phyloP scores from a whole-genome alignment of 2,113 vertebrate genomes.

The Syngnathus floridae region DNA sequence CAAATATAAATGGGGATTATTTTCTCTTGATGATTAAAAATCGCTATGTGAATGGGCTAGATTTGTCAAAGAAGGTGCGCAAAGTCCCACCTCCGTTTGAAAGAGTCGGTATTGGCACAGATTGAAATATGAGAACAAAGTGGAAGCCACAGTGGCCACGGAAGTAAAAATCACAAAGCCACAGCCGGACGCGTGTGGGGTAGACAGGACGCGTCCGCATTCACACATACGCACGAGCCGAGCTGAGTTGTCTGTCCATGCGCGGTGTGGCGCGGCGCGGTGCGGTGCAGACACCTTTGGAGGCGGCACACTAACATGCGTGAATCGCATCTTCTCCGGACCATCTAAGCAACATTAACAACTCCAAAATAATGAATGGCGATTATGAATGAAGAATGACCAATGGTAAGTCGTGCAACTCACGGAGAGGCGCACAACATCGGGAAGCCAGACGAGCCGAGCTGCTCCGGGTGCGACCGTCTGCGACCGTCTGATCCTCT shows the following conservation, averaged over 20 bases:
- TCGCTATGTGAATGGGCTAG: too few relatives aligned
- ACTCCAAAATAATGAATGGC: not conserved
- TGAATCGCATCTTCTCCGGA: not conserved
- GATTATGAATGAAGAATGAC: conserved; percentile 60
- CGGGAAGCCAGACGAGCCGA: not conserved
- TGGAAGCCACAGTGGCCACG: not conserved
- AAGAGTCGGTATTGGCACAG: not conserved
- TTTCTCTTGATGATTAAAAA: too few relatives aligned
- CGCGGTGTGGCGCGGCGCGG: too few relatives aligned
- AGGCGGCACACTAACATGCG: conserved; percentile 1
- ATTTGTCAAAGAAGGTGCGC: too few relatives aligned
- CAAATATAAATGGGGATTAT: too few relatives aligned
- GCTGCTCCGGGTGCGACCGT: not conserved
- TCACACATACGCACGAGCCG: not conserved
- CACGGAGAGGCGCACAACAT: conserved; percentile 6
- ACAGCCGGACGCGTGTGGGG: not conserved
- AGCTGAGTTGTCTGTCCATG: too few relatives aligned
- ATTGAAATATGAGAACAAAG: not conserved
- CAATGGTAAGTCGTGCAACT: conserved; percentile 61
- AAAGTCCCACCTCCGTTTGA: not conserved
- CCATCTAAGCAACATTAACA: conserved; percentile 26
- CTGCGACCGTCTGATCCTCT: not conserved
- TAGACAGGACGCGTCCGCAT: not conserved
- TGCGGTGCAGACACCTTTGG: not conserved
- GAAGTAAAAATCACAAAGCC: not conserved